These are phyloP conservation scores for Anomalospiza imberbis DNA, from an alignment of 2,797 vertebrate genomes.

Conservation along the genomic window DNA sequence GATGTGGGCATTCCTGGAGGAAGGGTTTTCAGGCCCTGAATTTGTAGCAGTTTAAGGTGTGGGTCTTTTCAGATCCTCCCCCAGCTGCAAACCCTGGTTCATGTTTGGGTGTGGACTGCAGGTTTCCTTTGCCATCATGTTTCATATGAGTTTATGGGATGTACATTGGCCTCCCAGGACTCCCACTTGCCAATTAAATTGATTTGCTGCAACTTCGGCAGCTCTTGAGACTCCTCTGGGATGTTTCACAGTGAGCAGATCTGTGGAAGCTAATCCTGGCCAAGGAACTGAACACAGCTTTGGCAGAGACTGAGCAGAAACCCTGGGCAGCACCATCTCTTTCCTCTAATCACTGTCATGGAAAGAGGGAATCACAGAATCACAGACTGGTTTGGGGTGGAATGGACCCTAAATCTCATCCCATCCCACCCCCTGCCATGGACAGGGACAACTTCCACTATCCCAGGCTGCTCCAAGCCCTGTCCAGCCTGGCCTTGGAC, in stretches of 20 bases:
- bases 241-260: not conserved
- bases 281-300: not conserved
- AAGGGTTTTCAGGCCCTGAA: not conserved
- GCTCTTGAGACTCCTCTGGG: slow-evolving; percentile 37
- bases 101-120: not conserved
- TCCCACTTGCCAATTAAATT: slow-evolving; percentile 49
- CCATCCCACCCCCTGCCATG: accelerated
- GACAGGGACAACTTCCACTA: not conserved
- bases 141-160: slow-evolving; percentile 22
- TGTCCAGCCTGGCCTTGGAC: accelerated
- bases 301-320: not conserved
- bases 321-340: not conserved
- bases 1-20: not conserved
- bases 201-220: slow-evolving; percentile 49
- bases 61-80: not conserved
- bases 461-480: not conserved
- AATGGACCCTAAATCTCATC: not conserved
- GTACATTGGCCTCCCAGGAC: not conserved
- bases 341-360: not conserved
- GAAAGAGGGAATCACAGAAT: not conserved
- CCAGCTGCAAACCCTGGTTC: slow-evolving; percentile 30
- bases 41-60: not conserved
- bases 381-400: not conserved
- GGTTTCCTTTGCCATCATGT: slow-evolving; percentile 43
- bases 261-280: not conserved